These are phyloP conservation scores for Melinaea menophilus DNA, from an alignment of 2,888 invertebrate genomes.

Conservation along the genomic window DNA sequence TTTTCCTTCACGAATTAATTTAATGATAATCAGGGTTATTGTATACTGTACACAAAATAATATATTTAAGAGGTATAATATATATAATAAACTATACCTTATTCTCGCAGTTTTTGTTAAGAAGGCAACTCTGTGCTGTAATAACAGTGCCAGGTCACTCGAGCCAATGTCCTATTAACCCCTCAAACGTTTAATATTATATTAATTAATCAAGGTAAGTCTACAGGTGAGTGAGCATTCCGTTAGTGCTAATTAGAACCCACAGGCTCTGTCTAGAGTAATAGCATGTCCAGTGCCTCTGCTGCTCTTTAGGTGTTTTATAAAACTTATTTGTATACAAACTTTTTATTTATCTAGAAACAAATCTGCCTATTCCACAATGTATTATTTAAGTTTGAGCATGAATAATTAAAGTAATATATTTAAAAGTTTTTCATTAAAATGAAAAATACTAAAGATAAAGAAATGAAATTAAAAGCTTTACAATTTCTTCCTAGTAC, in stretches of 20 bases:
- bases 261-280: constrained; percentile 34
- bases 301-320: neutral
- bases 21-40: too few relatives aligned
- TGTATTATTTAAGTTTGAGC: too few relatives aligned
- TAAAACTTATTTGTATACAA: neutral
- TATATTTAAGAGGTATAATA: too few relatives aligned
- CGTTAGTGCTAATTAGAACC: constrained; percentile 72
- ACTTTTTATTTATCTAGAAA: neutral
- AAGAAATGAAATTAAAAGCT: constrained; percentile 14
- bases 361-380: too few relatives aligned
- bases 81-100: too few relatives aligned
- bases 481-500: constrained; percentile 24
- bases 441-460: neutral
- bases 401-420: too few relatives aligned
- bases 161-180: constrained; percentile 31
- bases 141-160: constrained; percentile 25
- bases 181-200: constrained; percentile 31
- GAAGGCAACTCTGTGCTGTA: constrained; percentile 8
- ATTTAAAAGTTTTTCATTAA: neutral
- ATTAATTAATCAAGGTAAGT: constrained; percentile 41
- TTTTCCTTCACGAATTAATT: too few relatives aligned
- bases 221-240: constrained; percentile 59
- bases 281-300: neutral
- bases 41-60: too few relatives aligned
- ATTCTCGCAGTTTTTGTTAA: neutral